Percentiles rank a stretch among this genome's conserved stretches.
phyloP scores from a whole-genome alignment of 2,888 invertebrate genomes.

The Aelia acuminata region DNA sequence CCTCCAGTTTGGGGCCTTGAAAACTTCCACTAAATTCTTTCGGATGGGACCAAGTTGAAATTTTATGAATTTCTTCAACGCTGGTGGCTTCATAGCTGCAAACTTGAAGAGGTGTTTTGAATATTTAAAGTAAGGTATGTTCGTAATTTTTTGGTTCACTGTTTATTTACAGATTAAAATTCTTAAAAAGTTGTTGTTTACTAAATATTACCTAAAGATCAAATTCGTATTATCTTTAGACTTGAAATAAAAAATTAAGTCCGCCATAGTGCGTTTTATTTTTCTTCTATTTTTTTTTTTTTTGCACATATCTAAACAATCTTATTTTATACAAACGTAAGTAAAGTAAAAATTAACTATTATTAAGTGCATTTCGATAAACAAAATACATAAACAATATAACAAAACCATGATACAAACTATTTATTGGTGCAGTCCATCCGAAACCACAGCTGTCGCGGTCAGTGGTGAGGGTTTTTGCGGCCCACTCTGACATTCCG shows the following conservation, averaged over 20 bases:
- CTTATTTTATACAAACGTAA: too few relatives aligned
- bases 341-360: too few relatives aligned
- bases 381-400: not conserved
- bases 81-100: not conserved
- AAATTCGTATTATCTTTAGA: too few relatives aligned
- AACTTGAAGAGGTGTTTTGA: not conserved
- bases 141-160: not conserved
- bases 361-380: too few relatives aligned
- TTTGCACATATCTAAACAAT: too few relatives aligned
- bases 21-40: not conserved
- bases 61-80: not conserved
- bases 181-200: not conserved
- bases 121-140: not conserved
- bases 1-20: not conserved
- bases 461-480: not conserved
- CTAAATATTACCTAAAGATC: too few relatives aligned
- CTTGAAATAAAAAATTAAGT: too few relatives aligned
- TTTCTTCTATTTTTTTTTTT: too few relatives aligned
- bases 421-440: constrained; percentile 3
- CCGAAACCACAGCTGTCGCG: not conserved
- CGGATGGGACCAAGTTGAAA: not conserved
- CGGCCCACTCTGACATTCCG: not conserved
- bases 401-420: not conserved
- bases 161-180: not conserved
- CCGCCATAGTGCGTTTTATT: too few relatives aligned